Evolutionary conservation across 2,888 invertebrate genomes (phyloP), one percentile per base, ranked within the genome.

Genomic region (Yponomeuta evonymella): DNA sequence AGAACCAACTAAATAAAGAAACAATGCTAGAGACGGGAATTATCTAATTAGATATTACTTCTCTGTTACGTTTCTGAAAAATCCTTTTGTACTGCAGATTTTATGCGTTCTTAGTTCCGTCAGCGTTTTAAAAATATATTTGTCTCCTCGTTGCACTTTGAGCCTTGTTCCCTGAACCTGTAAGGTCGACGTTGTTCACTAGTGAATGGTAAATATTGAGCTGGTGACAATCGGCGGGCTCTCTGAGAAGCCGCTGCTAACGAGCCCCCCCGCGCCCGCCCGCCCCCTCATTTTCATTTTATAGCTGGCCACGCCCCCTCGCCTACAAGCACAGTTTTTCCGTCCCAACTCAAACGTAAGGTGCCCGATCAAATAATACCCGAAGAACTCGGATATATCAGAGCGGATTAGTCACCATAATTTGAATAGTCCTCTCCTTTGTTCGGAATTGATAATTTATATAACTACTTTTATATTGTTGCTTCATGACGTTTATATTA

Each of bases 31-130:
- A 63, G 33, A 9, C 63, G 62, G 58, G 82, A 86, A 83, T 86
- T 84, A 87, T 87, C 85, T 89, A 90, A 90, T 90, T 90, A 90
- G 86, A 84, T 84, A 87, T 89, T 86, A 87, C 85, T 86, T 87
- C 86, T 86, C 86, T 86, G 85, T 87, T 81, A 88, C 85, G 85
- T 85, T 85, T 87, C 85, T 84, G 84, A 86, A 88, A 58, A 89
- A 85, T 87, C 87, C 89, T 90, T 43, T 89, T 90, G 89, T 88
- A 86, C 82, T 86, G 86, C 84, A 86, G 81, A 86, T 87, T 90
- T 88, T 88, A 88, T 87, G 84, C 85, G 84, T 86, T 87, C 87
- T 87, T 88, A 89, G 87, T 89, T 84, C 80, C 81, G 79, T 77
- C 80, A 81, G 81, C 78, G 79, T 85, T 87, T 86, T 86, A 80